Conservation (phyloP, 2,797 vertebrate genomes). For the Takifugu rubripes region DNA sequence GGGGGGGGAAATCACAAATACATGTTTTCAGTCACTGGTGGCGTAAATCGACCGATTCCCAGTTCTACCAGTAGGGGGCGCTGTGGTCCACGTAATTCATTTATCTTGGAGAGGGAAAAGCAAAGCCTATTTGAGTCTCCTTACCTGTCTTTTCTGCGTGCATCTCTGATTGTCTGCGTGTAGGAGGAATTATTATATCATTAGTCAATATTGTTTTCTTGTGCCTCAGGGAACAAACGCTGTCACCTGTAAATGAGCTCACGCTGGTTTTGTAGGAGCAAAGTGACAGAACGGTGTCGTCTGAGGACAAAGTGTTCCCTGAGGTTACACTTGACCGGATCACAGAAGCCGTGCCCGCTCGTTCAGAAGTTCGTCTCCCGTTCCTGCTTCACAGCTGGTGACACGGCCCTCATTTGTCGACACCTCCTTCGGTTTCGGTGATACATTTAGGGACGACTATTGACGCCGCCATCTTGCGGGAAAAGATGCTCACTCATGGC, state of each 20-base stretch:
- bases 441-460: background rate
- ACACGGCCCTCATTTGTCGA: constrained; percentile 1
- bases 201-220: constrained; percentile 5
- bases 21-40: no score
- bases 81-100: no score
- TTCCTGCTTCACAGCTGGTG: constrained; percentile 1
- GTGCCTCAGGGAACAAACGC: constrained; percentile 7
- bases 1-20: no score
- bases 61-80: constrained; percentile 35
- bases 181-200: constrained; percentile 8
- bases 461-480: background rate
- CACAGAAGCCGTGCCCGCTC: constrained; percentile 1
- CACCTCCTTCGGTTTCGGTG: background rate
- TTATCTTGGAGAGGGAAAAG: background rate
- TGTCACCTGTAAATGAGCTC: constrained; percentile 6
- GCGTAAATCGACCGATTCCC: no score
- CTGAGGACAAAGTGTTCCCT: constrained; percentile 15
- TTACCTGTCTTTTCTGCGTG: background rate
- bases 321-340: constrained; percentile 3
- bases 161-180: constrained; percentile 8
- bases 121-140: constrained; percentile 3
- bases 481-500: no score
- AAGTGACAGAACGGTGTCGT: background rate
- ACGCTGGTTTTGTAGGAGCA: background rate
- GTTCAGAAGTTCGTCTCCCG: constrained; percentile 1